Evolutionary conservation across 1,140 invertebrate genomes (phyloP).

Genomic region (Drosophila arawakana): DNA sequence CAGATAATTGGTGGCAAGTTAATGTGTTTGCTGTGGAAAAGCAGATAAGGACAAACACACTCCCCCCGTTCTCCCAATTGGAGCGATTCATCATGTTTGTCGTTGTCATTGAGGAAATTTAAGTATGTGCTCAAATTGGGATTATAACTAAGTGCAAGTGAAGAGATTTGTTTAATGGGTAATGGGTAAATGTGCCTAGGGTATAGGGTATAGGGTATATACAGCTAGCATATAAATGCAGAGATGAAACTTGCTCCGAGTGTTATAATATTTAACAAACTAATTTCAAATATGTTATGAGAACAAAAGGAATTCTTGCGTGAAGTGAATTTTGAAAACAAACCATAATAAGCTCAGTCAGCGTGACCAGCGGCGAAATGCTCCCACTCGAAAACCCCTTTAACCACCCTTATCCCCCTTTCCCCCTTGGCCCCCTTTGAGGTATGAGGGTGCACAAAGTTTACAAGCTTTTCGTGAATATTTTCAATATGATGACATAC

Average conservation of each 20-base stretch:
- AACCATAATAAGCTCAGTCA: slow-evolving; percentile 62
- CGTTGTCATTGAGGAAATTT: slow-evolving; percentile 42
- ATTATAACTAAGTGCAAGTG: slow-evolving; percentile 4
- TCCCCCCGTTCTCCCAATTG: not conserved
- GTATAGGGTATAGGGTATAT: not conserved
- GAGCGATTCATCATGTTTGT: slow-evolving; percentile 44
- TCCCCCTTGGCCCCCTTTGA: not conserved
- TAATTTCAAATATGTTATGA: slow-evolving; percentile 59
- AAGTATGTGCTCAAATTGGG: slow-evolving; percentile 11
- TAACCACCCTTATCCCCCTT: not conserved
- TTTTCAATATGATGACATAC: slow-evolving; percentile 56
- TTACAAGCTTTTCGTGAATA: slow-evolving; percentile 57
- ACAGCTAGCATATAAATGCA: not conserved
- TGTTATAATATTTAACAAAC: slow-evolving; percentile 41
- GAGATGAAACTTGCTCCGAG: not conserved
- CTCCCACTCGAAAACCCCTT: not conserved
- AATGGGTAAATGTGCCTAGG: not conserved
- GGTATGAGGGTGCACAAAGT: slow-evolving; percentile 51
- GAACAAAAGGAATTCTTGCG: slow-evolving; percentile 64
- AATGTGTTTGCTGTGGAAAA: slow-evolving; percentile 43
- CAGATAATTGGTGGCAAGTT: slow-evolving; percentile 23
- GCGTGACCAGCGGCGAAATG: slow-evolving; percentile 52
- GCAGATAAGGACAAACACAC: slow-evolving; percentile 16
- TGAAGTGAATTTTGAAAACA: slow-evolving; percentile 59
- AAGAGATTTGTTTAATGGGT: slow-evolving; percentile 20